phyloP scores from a whole-genome alignment of 2,888 invertebrate genomes.

The Drosophila stalkeri region DNA sequence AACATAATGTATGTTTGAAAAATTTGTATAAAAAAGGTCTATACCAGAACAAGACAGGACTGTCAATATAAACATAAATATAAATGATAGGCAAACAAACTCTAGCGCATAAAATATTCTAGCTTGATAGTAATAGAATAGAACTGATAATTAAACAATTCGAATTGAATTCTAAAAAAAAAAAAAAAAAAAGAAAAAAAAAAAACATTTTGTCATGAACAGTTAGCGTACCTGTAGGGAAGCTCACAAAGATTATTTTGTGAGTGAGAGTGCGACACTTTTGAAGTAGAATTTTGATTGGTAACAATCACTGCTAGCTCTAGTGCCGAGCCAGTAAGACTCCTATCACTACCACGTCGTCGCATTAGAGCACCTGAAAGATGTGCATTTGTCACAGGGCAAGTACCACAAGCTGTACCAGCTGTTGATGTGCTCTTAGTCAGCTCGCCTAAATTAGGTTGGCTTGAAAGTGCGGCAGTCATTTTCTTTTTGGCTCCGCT shows the following conservation, averaged over 20 bases:
- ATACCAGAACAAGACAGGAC: no score
- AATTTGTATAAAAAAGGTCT: no score
- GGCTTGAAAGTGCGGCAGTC: constrained; percentile 87
- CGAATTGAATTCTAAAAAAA: no score
- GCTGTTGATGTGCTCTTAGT: constrained; percentile 73
- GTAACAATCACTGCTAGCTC: constrained; percentile 91
- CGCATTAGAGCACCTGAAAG: constrained; percentile 86
- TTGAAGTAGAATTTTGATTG: constrained; percentile 86
- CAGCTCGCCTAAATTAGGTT: constrained; percentile 84
- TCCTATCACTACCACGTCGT: constrained; percentile 93
- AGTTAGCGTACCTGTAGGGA: constrained; percentile 89
- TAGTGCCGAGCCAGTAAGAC: constrained; percentile 93
- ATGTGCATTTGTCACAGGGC: constrained; percentile 61
- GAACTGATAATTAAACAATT: no score
- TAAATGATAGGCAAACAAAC: no score
- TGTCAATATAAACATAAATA: no score
- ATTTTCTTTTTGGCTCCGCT: constrained; percentile 93
- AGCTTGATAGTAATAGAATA: no score
- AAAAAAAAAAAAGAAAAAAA: no score
- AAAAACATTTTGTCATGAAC: not conserved
- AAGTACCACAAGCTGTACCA: constrained; percentile 48
- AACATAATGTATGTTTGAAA: no score
- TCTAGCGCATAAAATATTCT: no score
- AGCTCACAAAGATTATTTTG: constrained; percentile 95
- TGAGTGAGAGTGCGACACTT: constrained; percentile 94